phyloP scores from a whole-genome alignment of 2,888 invertebrate genomes.

The Tethea ocularis region DNA sequence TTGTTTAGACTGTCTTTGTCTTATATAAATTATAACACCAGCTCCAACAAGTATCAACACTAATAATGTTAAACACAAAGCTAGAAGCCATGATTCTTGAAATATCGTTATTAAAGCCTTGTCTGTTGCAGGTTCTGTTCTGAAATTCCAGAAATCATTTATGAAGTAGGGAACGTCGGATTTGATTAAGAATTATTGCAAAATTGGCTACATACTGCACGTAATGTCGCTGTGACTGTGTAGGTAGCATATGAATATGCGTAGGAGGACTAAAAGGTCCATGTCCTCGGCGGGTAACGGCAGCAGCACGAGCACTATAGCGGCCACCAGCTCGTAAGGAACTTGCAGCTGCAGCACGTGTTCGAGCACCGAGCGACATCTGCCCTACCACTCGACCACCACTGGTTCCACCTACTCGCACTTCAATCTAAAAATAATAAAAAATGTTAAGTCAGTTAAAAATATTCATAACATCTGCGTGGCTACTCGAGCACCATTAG shows the following conservation, averaged over 20 bases:
- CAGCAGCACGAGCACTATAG: slow-evolving; percentile 95
- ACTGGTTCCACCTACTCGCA: slow-evolving; percentile 59
- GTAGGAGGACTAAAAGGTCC: slow-evolving; percentile 94
- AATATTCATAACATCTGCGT: background rate
- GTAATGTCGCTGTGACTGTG: slow-evolving; percentile 74
- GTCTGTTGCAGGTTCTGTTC: slow-evolving; percentile 78
- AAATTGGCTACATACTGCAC: slow-evolving; percentile 66
- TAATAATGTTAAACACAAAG: slow-evolving; percentile 70
- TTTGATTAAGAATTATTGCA: background rate
- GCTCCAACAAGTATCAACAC: slow-evolving; percentile 67
- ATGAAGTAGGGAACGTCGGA: slow-evolving; percentile 17
- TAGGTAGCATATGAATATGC: slow-evolving; percentile 88
- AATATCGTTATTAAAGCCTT: slow-evolving; percentile 77
- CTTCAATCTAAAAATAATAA: slow-evolving; percentile 63
- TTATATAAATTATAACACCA: slow-evolving; percentile 69
- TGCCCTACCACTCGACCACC: slow-evolving; percentile 84
- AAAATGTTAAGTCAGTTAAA: background rate
- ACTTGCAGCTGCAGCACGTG: slow-evolving; percentile 93
- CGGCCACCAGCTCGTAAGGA: slow-evolving; percentile 93
- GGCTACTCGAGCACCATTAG: too few species aligned
- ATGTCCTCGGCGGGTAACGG: slow-evolving; percentile 92
- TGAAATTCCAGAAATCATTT: slow-evolving; percentile 48
- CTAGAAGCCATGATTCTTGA: slow-evolving; percentile 79
- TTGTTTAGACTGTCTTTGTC: slow-evolving; percentile 67
- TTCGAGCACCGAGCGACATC: slow-evolving; percentile 93